These are phyloP conservation scores for Deroplatys truncata DNA, from an alignment of 2,888 invertebrate species.

Conservation along the genomic window DNA sequence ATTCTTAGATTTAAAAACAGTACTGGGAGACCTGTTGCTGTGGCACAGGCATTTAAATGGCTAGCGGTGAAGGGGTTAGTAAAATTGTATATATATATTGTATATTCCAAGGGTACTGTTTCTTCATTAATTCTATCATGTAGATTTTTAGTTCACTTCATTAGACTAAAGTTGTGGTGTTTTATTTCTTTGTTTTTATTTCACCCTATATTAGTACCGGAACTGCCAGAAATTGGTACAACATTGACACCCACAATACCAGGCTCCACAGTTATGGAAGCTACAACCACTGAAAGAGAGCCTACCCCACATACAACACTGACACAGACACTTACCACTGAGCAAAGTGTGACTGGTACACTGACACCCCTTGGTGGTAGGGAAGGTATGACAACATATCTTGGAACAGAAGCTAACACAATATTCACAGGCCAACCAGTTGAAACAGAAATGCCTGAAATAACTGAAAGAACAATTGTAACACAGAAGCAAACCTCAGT, in stretches of 20 bases:
- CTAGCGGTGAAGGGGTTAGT: neutral
- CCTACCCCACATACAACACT: neutral
- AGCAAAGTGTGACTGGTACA: conserved; percentile 33
- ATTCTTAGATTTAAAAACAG: too few relatives aligned
- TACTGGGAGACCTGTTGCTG: too few relatives aligned
- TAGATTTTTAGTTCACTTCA: conserved; percentile 10
- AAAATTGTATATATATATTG: neutral
- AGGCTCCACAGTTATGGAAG: conserved; percentile 7
- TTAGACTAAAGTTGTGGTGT: conserved; percentile 19
- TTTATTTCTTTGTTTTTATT: conserved; percentile 28
- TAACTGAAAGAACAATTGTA: neutral
- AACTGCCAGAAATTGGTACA: conserved; percentile 19
- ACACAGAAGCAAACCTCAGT: neutral
- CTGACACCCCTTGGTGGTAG: conserved; percentile 36
- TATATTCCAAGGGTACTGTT: neutral
- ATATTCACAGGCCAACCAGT: neutral
- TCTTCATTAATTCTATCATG: conserved; percentile 1
- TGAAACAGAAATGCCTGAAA: neutral
- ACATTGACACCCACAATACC: conserved; percentile 23
- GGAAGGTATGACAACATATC: neutral
- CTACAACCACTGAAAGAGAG: neutral
- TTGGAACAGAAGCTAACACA: neutral
- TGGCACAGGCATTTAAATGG: too few relatives aligned
- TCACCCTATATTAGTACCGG: conserved; percentile 20
- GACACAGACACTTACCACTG: conserved; percentile 36